Evolutionary conservation across 2,888 invertebrate genomes (phyloP).

Genomic region (Leptinotarsa rubiginosa): DNA sequence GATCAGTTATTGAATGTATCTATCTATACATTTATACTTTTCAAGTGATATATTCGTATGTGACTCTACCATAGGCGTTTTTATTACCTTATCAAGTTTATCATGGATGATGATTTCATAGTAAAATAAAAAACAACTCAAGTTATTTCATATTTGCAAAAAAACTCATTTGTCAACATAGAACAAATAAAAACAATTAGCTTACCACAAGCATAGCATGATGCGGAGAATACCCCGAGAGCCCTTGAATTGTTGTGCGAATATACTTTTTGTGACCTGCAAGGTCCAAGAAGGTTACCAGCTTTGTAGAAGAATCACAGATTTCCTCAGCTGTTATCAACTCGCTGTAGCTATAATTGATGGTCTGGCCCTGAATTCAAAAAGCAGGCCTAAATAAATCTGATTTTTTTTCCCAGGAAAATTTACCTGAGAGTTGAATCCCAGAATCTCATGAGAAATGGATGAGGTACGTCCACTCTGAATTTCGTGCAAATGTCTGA

Average conservation of each 20-base stretch:
- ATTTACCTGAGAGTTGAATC: slow-evolving; percentile 83
- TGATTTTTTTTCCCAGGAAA: background rate
- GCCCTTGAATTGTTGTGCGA: slow-evolving; percentile 92
- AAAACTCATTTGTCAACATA: background rate
- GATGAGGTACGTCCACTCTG: slow-evolving; percentile 94
- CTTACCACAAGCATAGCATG: slow-evolving; percentile 88
- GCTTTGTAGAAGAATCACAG: slow-evolving; percentile 90
- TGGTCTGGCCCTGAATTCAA: slow-evolving; percentile 76
- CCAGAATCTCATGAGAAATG: slow-evolving; percentile 95
- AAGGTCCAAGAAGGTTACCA: slow-evolving; percentile 94
- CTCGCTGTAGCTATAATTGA: slow-evolving; percentile 90
- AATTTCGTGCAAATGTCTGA: slow-evolving; percentile 95
- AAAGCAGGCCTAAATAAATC: background rate
- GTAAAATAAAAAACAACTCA: background rate
- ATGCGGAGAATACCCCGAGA: slow-evolving; percentile 94
- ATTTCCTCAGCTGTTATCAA: slow-evolving; percentile 94
- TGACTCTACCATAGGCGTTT: no score
- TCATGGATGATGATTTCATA: no score
- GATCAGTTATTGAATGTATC: no score
- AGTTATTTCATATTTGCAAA: background rate
- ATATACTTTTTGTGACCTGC: slow-evolving; percentile 97
- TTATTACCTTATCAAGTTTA: no score
- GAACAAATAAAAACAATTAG: slow-evolving; percentile 27
- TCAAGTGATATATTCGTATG: no score
- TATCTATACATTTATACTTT: no score